Evolutionary conservation across 2,888 invertebrate genomes (phyloP), one percentile per base, ranked within the genome.

Genomic region (Platycheirus albimanus): DNA sequence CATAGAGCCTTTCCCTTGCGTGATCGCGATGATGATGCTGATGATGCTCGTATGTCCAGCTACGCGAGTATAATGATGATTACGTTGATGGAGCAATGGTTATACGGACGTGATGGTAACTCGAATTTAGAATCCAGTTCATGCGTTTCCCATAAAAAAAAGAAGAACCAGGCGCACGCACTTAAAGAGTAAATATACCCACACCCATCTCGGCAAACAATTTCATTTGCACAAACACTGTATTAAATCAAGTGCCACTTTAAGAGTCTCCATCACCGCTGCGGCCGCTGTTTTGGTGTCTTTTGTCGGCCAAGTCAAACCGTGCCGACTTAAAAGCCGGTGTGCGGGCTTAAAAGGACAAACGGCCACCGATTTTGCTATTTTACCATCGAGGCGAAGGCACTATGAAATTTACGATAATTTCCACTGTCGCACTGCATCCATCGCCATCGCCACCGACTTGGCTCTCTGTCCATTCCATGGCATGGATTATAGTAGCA

Each of bases 321-420:
- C 30, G 15, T 17, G 17, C 15, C 43, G 38, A 58, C 43, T 58
- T 24, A 43, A 7, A 11, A 28, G 19, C 13, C 17, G 17, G 45
- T 47, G 58, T 38, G 66, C 70, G n/a, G n/a, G 71, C 66, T 75
- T 80, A 80, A 63, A 30, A 33, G 28, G 28, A 67, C 79, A 69
- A 75, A 71, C 45, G 47, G 36, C 77, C 77, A 71, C 61, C 66
- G 71, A 56, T 64, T 71, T 13, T 15, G 28, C 47, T 33, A 66
- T 47, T 67, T 61, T 41, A 61, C 61, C 41, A 49, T 43, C 8
- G 45, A 33, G 43, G 28, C 75, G 36, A n/a, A n/a, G n/a, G n/a
- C n/a, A n/a, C n/a, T 58, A 38, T 67, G 71, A 58, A 77, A 77
- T 81, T 81, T 81, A 81, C 71, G 81, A 81, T 81, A 81, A 81